Evolutionary conservation across 2,797 vertebrate species (phyloP).

Genomic region (Taenioides sp.): DNA sequence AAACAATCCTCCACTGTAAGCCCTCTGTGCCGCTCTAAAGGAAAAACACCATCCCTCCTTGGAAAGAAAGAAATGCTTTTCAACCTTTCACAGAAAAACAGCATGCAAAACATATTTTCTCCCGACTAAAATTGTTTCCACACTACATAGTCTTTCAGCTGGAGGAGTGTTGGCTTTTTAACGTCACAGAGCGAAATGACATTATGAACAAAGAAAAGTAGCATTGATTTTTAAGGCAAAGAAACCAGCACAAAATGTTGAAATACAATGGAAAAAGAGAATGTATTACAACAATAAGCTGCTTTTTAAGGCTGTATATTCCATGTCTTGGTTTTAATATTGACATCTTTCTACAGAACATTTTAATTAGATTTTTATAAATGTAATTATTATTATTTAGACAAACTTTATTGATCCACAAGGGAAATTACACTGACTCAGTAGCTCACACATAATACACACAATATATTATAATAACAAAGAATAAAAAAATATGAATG

Average conservation of each 20-base stretch:
- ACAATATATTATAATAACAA: too few species aligned
- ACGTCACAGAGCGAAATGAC: slow-evolving; percentile 15
- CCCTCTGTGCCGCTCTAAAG: slow-evolving; percentile 38
- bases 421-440: too few species aligned
- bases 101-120: slow-evolving; percentile 46
- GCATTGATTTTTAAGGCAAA: slow-evolving; percentile 22
- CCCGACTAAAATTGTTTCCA: slow-evolving; percentile 35
- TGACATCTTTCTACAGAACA: too few species aligned
- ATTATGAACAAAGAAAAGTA: slow-evolving; percentile 26
- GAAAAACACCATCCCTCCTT: slow-evolving; percentile 41
- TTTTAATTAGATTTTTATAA: too few species aligned
- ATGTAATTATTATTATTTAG: too few species aligned
- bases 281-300: neutral
- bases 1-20: slow-evolving; percentile 45
- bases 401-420: too few species aligned
- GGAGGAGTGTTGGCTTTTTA: slow-evolving; percentile 23
- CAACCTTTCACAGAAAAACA: slow-evolving; percentile 43
- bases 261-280: slow-evolving; percentile 15
- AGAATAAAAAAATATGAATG: too few species aligned
- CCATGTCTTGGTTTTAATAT: too few species aligned
- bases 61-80: slow-evolving; percentile 51
- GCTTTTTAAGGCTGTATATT: too few species aligned
- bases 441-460: too few species aligned
- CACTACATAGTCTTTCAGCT: slow-evolving; percentile 31
- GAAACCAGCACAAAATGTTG: slow-evolving; percentile 23